Conservation (phyloP, 1,140 invertebrate species). For the Tetragnatha versicolor region DNA sequence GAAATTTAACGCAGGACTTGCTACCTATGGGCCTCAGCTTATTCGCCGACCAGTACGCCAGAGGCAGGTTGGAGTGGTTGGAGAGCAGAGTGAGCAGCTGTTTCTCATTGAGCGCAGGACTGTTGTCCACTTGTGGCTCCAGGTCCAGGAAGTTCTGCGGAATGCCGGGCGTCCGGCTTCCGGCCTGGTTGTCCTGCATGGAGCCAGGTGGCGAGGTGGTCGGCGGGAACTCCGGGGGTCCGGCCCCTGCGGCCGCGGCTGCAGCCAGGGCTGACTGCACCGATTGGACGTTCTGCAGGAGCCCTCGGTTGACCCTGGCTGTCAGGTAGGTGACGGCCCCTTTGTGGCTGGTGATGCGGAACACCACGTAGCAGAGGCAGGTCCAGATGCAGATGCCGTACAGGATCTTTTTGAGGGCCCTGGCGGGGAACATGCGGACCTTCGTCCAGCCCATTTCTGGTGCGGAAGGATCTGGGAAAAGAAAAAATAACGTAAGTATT, state of each 20-base stretch:
- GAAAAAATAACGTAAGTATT: not conserved
- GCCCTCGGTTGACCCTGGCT: slow-evolving; percentile 57
- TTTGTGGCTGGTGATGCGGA: slow-evolving; percentile 58
- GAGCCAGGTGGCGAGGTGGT: slow-evolving; percentile 16
- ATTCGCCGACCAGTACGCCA: slow-evolving; percentile 58
- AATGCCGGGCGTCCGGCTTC: slow-evolving; percentile 56
- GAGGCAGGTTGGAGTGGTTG: slow-evolving; percentile 59
- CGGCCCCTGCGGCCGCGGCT: not conserved
- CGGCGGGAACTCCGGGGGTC: not conserved
- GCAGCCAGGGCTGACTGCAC: not conserved
- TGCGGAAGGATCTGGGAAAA: slow-evolving; percentile 28
- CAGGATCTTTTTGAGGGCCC: slow-evolving; percentile 58
- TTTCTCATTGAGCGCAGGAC: slow-evolving; percentile 75
- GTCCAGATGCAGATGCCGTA: slow-evolving; percentile 61
- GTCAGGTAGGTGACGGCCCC: slow-evolving; percentile 56
- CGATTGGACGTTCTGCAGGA: slow-evolving; percentile 60
- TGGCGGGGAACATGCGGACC: slow-evolving; percentile 43
- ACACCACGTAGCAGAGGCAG: slow-evolving; percentile 62
- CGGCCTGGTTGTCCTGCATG: slow-evolving; percentile 25
- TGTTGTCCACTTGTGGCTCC: slow-evolving; percentile 73
- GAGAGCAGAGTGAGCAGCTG: slow-evolving; percentile 75
- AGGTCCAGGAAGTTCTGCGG: slow-evolving; percentile 61
- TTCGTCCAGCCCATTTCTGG: slow-evolving; percentile 45
- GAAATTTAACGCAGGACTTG: slow-evolving; percentile 79
- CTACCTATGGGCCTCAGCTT: slow-evolving; percentile 68